phyloP scores from a whole-genome alignment of 2,113 vertebrate species.

The Corythoichthys haematopterus region DNA sequence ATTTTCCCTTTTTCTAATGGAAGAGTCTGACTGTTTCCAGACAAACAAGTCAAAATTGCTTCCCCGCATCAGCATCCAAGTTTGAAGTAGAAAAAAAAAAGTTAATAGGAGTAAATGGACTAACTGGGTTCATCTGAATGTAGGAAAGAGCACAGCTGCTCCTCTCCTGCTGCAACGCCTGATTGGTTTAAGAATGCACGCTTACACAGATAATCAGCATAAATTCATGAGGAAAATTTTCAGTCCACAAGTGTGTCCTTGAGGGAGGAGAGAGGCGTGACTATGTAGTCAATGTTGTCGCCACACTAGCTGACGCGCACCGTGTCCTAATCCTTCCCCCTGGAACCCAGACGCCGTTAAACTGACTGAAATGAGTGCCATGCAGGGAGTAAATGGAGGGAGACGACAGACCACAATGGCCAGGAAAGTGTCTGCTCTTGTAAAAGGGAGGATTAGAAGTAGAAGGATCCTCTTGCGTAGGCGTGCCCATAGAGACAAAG shows the following conservation, averaged over 20 bases:
- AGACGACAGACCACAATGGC: constrained; percentile 65
- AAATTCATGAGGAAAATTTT: constrained; percentile 53
- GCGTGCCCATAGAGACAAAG: constrained; percentile 62
- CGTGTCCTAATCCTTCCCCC: constrained; percentile 66
- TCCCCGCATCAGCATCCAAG: constrained; percentile 34
- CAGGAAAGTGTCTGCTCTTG: constrained; percentile 66
- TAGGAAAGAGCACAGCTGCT: constrained; percentile 12
- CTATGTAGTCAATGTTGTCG: constrained; percentile 55
- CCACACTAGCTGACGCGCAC: constrained; percentile 47
- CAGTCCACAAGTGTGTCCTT: constrained; percentile 59
- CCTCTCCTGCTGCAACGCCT: constrained; percentile 32
- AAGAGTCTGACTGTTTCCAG: constrained; percentile 26
- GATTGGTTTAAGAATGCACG: constrained; percentile 50
- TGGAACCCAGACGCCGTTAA: constrained; percentile 66
- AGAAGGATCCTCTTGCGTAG: constrained; percentile 59
- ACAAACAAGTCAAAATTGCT: constrained; percentile 46
- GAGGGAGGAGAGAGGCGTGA: constrained; percentile 45
- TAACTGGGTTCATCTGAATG: constrained; percentile 33
- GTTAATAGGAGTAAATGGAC: constrained; percentile 39
- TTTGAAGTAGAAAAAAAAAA: constrained; percentile 14
- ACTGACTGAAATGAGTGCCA: constrained; percentile 68
- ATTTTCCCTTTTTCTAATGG: constrained; percentile 9
- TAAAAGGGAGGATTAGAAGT: constrained; percentile 67
- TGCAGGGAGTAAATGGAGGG: constrained; percentile 70
- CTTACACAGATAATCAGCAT: constrained; percentile 45